Conservation (phyloP, 2,113 vertebrate species). For the Opisthocomus hoazin region DNA sequence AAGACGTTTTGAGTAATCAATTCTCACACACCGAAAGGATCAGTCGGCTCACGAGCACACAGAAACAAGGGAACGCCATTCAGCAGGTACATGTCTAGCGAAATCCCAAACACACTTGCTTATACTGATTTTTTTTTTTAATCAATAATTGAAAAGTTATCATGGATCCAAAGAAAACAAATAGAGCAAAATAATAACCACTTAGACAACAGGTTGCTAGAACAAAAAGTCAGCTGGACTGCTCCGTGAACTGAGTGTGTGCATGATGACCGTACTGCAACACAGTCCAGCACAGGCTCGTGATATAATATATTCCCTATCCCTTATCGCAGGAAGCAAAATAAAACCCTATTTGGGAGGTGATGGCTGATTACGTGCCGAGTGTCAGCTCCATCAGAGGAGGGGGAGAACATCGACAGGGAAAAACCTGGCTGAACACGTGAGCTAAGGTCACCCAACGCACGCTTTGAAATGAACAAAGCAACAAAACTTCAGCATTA, state of each 20-base stretch:
- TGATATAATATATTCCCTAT: background rate
- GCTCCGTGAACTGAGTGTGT: rapidly evolving
- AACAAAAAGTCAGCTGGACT: background rate
- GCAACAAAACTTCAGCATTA: background rate
- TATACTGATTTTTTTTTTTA: background rate
- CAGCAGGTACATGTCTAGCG: background rate
- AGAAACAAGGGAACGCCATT: background rate
- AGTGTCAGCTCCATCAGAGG: background rate
- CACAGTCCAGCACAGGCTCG: background rate
- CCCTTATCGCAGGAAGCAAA: background rate
- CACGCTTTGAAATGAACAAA: background rate
- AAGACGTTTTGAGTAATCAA: background rate
- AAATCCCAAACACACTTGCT: background rate
- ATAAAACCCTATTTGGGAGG: background rate
- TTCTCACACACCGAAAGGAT: background rate
- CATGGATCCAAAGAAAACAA: background rate
- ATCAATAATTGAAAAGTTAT: background rate
- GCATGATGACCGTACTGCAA: rapidly evolving
- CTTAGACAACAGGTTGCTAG: background rate
- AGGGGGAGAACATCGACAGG: rapidly evolving
- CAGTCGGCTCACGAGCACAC: too few relatives aligned
- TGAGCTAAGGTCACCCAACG: background rate
- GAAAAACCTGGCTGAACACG: background rate
- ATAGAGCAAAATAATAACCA: background rate
- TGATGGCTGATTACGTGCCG: background rate